Evolutionary conservation across 2,888 invertebrate species (phyloP), one percentile per base, ranked within the genome.

Genomic region (Ormyrus thymus): DNA sequence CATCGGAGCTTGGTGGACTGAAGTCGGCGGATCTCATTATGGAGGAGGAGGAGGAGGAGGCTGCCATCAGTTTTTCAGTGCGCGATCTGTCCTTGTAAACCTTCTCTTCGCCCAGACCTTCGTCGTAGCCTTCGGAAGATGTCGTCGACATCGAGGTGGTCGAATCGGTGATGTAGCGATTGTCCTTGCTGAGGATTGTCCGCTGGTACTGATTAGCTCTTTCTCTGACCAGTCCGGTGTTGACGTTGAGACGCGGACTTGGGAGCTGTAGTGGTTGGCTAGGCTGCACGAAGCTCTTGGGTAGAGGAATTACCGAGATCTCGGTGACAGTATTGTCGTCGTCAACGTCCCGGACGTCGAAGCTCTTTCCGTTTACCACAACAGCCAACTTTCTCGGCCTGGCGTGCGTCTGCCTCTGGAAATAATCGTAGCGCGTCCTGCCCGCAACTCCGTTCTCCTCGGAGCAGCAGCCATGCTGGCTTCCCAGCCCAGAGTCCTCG

Each of bases 311-410:
- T 6, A 93, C 93, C 3, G 93, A 91, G 83, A 93, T 92, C 48
- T 93, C 93, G 0, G 93, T 93, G 3, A 93, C 92, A 8, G 93
- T 92, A 65, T 92, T 93, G 69, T 93, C 93, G 51, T 93, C 92
- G 59, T 93, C 92, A 68, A 94, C 90, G 85, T 96, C 95, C 48
- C 94, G 91, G 3, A 96, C 93, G 83, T 96, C 95, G 89, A 96
- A 96, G 83, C 92, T 94, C 85, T 95, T 94, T 0, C 94, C 91
- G 64, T 92, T 92, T 90, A 95, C 93, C 53, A 95, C 93, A 93
- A 95, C 94, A 89, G 95, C 94, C 59, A 95, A 90, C 87, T 94
- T 94, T 69, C 95, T 91, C 0, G 94, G 93, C 80, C 94, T 93
- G 7, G 92, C 90, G 64, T 85, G 81, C 64, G 11, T 11, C 50